These are phyloP conservation scores for Eretmochelys imbricata DNA, from an alignment of 2,113 vertebrate genomes.

Conservation along the genomic window DNA sequence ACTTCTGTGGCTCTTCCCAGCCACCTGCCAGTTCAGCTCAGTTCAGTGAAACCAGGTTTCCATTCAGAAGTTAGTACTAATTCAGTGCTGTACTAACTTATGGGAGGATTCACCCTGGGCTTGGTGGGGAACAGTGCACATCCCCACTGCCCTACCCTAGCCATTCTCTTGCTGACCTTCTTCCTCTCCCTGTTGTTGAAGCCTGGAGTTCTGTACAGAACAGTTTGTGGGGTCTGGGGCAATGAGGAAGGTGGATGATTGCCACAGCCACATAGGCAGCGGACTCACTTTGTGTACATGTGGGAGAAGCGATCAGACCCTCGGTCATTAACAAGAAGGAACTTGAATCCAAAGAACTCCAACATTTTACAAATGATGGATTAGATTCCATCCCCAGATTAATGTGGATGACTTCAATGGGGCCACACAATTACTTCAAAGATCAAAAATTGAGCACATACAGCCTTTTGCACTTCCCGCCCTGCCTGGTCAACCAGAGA, in stretches of 20 bases:
- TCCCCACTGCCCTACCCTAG: not conserved
- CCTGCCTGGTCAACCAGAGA: not conserved
- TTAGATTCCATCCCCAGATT: not conserved
- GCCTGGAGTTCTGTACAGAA: not conserved
- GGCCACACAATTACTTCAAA: accelerated
- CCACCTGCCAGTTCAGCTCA: not conserved
- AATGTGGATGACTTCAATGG: not conserved
- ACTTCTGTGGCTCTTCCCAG: not conserved
- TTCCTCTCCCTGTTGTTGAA: not conserved
- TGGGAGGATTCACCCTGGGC: not conserved
- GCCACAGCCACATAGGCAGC: accelerated
- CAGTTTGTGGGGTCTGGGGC: not conserved
- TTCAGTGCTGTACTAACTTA: not conserved
- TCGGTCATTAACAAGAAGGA: not conserved
- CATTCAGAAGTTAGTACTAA: not conserved
- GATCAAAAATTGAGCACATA: not conserved
- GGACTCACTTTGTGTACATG: not conserved
- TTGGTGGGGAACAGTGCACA: not conserved
- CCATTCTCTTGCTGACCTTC: not conserved
- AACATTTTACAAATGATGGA: not conserved
- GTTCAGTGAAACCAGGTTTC: not conserved
- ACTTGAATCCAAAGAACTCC: not conserved
- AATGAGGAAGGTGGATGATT: not conserved
- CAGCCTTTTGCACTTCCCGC: not conserved
- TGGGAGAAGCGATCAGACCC: accelerated